Conservation (phyloP, 2,113 vertebrate genomes). For the Rhegmatorhina hoffmannsi region DNA sequence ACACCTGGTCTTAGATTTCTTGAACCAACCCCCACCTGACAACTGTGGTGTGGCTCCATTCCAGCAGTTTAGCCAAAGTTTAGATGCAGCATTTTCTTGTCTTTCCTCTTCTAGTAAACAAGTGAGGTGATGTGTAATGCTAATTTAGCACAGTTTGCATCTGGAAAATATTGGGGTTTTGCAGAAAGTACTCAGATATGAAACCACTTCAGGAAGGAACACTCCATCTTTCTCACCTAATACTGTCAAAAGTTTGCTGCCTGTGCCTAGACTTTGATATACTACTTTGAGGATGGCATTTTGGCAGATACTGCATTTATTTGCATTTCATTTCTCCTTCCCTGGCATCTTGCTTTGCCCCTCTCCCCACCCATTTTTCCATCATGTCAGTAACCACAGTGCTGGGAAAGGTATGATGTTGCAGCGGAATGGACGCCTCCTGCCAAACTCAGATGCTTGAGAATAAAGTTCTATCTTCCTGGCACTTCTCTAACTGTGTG, state of each 20-base stretch:
- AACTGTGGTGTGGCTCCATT: neutral
- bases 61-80: neutral
- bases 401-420: neutral
- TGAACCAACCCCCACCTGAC: neutral
- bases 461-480: neutral
- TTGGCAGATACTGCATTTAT: neutral
- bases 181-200: neutral
- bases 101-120: neutral
- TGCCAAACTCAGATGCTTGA: neutral
- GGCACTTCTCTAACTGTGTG: fast-evolving
- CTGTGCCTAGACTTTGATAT: neutral
- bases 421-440: neutral
- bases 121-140: neutral
- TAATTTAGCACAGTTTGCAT: neutral
- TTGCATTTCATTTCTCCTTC: neutral
- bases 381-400: neutral
- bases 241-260: neutral
- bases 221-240: neutral
- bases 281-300: neutral
- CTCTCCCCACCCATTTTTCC: neutral
- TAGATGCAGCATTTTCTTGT: neutral
- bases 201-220: neutral
- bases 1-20: neutral
- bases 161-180: neutral
- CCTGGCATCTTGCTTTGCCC: neutral